Evolutionary conservation across 2,888 invertebrate genomes (phyloP), one percentile per base, ranked within the genome.

Genomic region (Caenorhabditis sp.): DNA sequence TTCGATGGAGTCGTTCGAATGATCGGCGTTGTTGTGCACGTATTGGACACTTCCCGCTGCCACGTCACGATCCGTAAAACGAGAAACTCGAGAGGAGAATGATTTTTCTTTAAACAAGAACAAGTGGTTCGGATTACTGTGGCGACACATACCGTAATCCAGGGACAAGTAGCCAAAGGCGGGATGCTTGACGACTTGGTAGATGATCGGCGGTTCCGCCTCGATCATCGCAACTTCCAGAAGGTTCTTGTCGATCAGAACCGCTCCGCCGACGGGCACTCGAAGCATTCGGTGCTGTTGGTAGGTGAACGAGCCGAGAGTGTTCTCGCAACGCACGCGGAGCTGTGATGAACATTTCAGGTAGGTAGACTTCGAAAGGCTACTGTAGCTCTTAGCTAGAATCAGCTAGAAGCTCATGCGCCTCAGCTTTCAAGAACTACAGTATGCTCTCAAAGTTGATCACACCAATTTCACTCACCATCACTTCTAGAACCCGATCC

Each of bases 191-290:
- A 63, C 39, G 22, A 73, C 70, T 53, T 78, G 53, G 50, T 61
- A 74, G 35, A 65, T 61, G 2, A 72, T 66, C 9, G 76, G 74
- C 7, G 68, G 66, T 24, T 76, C 70, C 13, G 61, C 59, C 20
- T 65, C 63, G n/a, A 53, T 15, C 41, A 58, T 53, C 8, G 55
- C 3, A 24, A 77, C 56, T 13, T 63, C 70, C 30, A 70, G 8
- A 37, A 58, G 17, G 8, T n/a, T 11, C 22, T 66, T 78, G 55
- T 82, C 79, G 13, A 82, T 78, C 0, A 74, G 46, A 11, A 71
- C 73, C 5, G 82, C 82, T 41, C 80, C 80, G 6, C 80, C 79
- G 32, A 80, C 75, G 0, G 82, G 79, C 9, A 82, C 66, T 13
- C 70, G 61, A 0, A 80, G 41, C 26, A 74, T 39, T 53, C 70